Evolutionary conservation across 2,113 vertebrate genomes (phyloP).

Genomic region (Alosa alosa): DNA sequence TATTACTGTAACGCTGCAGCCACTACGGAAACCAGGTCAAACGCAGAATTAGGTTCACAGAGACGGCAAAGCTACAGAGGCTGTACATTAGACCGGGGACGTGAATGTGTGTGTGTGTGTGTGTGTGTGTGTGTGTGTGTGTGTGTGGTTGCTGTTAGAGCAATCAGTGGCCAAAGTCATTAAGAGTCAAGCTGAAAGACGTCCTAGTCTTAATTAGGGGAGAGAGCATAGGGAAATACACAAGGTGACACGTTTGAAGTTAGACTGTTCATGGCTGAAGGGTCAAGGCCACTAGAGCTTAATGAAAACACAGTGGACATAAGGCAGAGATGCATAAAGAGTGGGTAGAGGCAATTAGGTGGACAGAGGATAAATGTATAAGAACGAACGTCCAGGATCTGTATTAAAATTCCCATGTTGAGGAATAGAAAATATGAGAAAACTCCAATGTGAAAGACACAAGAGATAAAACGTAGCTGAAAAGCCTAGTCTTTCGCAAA

Average conservation of each 20-base stretch:
- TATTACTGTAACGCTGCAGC: background rate
- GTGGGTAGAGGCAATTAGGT: background rate
- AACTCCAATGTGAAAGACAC: too few relatives aligned
- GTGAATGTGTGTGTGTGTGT: background rate
- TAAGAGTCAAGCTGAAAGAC: background rate
- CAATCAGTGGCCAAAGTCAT: background rate
- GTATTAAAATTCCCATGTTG: too few relatives aligned
- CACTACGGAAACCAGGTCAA: background rate
- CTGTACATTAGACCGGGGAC: background rate
- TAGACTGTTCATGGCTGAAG: background rate
- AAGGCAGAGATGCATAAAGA: background rate
- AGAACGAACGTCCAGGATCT: too few relatives aligned
- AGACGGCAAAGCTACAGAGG: background rate
- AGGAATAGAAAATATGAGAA: too few relatives aligned
- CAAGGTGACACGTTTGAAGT: background rate
- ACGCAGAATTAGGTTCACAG: background rate
- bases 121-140: slow-evolving; percentile 8
- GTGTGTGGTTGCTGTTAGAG: background rate
- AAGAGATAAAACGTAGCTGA: background rate
- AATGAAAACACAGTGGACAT: background rate
- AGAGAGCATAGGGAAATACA: background rate
- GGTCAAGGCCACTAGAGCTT: background rate
- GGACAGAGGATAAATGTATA: too few relatives aligned
- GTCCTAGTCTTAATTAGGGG: background rate
- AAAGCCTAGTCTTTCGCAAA: background rate